phyloP scores from a whole-genome alignment of 2,888 invertebrate genomes.

The Mesodorylaimus sp. region DNA sequence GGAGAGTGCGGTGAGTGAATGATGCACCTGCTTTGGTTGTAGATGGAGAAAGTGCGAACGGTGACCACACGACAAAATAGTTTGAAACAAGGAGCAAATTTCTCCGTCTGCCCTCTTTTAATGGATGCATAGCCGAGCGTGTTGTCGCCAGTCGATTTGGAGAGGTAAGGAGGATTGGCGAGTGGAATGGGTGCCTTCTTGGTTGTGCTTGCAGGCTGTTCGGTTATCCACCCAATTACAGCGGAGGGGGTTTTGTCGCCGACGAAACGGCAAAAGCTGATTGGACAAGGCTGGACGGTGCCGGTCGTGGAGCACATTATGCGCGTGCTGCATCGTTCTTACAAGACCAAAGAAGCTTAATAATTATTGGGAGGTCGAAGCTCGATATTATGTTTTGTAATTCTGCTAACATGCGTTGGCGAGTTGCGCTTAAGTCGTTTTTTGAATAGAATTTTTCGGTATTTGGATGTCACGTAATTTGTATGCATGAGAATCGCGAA shows the following conservation, averaged over 20 bases:
- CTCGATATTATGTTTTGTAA: too few species aligned
- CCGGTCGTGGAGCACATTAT: slow-evolving; percentile 38
- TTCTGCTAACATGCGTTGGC: too few species aligned
- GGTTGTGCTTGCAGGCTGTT: slow-evolving; percentile 33
- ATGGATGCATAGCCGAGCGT: slow-evolving; percentile 32
- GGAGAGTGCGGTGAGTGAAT: not conserved
- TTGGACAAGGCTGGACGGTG: slow-evolving; percentile 43
- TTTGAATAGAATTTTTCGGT: too few species aligned
- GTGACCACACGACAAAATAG: slow-evolving; percentile 39
- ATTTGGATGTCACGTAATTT: too few species aligned
- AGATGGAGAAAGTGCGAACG: slow-evolving; percentile 37
- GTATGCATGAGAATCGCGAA: too few species aligned
- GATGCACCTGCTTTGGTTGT: not conserved
- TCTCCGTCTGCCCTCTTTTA: slow-evolving; percentile 22
- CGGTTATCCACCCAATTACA: slow-evolving; percentile 42
- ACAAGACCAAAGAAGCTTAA: not conserved
- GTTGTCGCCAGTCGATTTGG: slow-evolving; percentile 41
- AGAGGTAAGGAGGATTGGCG: slow-evolving; percentile 28
- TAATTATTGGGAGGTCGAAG: too few species aligned
- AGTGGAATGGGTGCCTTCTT: not conserved
- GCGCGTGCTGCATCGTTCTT: slow-evolving; percentile 27
- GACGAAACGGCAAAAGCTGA: slow-evolving; percentile 34
- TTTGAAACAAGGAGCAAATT: slow-evolving; percentile 21
- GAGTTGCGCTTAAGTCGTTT: too few species aligned
- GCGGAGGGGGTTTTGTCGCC: slow-evolving; percentile 37